Evolutionary conservation across 2,113 vertebrate species (phyloP), one percentile per base, ranked within the genome.

Genomic region (Tupaia tana): DNA sequence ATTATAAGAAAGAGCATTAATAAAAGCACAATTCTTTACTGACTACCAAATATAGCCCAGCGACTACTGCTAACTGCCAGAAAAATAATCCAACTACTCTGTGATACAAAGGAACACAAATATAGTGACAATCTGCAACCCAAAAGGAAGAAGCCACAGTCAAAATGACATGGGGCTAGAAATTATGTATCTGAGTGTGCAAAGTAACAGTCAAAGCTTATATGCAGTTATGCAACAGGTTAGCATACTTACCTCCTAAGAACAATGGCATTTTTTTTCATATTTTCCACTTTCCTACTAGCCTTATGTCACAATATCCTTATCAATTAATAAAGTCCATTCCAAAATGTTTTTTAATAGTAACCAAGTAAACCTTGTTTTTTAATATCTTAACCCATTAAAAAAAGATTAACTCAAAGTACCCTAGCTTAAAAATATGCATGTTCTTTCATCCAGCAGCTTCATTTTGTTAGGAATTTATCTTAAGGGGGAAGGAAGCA

Each of bases 321-420:
- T 85, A 93, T 18, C 12, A 86, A 86, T 20, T 54, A 77, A 89
- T 94, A 70, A 77, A 59, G 12, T 74, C 19, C 1, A 69, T 52
- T 54, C 25, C 24, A 70, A 6, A 90, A 75, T 70, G 7, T 70
- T 73, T 70, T 73, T 94, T 64, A 90, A 43, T 43, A 80, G 52
- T 93, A 43, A 61, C 13, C 8, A 91, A 59, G 78, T 75, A 70
- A 75, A 59, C 10, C 10, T 4, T 66, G 11, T 63, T 83, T 63
- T 74, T 31, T 13, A 64, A 54, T 52, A 86, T 73, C 78, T 71
- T 69, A 69, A 86, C 15, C 52, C 22, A 85, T 24, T 43, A 43
- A 81, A 70, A 86, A 79, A 66, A 70, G 34, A 74, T 71, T 81
- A 86, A 95, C 12, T 16, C 43, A 89, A 89, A 89, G 92, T 54